Conservation (phyloP, 2,888 invertebrate species). For the Patella caerulea region DNA sequence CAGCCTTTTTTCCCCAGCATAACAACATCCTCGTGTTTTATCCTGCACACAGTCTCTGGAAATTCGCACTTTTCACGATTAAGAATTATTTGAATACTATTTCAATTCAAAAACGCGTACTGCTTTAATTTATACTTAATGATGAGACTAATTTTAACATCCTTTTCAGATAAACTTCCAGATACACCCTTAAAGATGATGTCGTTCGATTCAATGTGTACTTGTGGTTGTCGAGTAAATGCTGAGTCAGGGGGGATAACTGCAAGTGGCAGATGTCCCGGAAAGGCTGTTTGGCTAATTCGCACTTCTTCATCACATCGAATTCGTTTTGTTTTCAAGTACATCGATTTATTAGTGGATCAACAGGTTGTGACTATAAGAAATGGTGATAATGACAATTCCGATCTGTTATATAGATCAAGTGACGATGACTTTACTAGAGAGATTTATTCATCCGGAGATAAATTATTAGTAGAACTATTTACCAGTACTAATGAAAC, state of each 20-base stretch:
- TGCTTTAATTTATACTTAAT: too few relatives aligned
- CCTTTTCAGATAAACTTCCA: conserved; percentile 17
- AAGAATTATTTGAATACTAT: too few relatives aligned
- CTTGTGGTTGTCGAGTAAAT: conserved; percentile 53
- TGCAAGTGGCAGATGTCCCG: conserved; percentile 57
- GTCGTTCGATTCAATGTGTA: conserved; percentile 42
- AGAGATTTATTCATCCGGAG: conserved; percentile 52
- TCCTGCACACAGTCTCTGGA: too few relatives aligned
- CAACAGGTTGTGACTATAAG: conserved; percentile 64
- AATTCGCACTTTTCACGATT: too few relatives aligned
- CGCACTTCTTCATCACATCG: conserved; percentile 39
- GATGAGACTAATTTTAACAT: background rate
- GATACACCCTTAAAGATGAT: conserved; percentile 37
- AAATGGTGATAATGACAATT: conserved; percentile 51
- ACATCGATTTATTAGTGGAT: conserved; percentile 54
- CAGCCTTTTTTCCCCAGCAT: too few relatives aligned
- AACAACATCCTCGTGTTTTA: too few relatives aligned
- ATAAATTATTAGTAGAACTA: conserved; percentile 61
- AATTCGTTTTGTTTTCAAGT: conserved; percentile 57
- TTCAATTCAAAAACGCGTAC: too few relatives aligned
- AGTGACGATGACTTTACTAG: conserved; percentile 43
- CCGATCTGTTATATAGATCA: conserved; percentile 56
- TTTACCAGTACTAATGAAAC: conserved; percentile 34
- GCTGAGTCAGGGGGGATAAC: conserved; percentile 54
- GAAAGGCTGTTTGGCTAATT: conserved; percentile 58